Percentiles rank a stretch among this genome's conserved stretches.
phyloP scores from a whole-genome alignment of 2,113 vertebrate genomes.

The Sturnira hondurensis region DNA sequence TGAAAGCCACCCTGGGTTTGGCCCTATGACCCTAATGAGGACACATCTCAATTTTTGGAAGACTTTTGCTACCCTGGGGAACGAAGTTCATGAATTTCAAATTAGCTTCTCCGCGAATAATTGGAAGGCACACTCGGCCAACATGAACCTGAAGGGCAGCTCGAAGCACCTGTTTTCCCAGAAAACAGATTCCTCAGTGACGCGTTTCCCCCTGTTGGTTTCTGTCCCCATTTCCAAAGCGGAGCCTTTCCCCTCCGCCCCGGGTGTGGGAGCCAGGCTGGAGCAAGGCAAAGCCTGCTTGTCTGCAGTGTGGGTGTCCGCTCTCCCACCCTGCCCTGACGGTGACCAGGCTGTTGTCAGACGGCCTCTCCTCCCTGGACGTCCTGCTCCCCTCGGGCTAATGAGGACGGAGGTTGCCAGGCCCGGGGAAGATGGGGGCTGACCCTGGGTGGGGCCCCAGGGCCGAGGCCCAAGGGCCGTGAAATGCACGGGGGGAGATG shows the following conservation, averaged over 20 bases:
- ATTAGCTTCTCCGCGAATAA: background rate
- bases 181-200: constrained; percentile 73
- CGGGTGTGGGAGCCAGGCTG: constrained; percentile 49
- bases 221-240: background rate
- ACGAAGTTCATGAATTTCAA: background rate
- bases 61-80: background rate
- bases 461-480: background rate
- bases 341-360: constrained; percentile 76
- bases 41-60: background rate
- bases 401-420: constrained; percentile 62
- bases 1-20: background rate
- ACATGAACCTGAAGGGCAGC: background rate
- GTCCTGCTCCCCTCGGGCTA: constrained; percentile 43
- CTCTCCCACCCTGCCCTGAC: too few species aligned
- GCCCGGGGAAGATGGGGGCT: background rate
- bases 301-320: constrained; percentile 58
- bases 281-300: constrained; percentile 74
- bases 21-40: background rate
- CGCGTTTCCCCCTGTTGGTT: constrained; percentile 34
- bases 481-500: background rate
- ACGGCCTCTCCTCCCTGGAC: background rate
- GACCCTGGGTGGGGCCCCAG: constrained; percentile 36
- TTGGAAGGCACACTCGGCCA: background rate
- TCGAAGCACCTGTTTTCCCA: constrained; percentile 29
- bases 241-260: constrained; percentile 45